phyloP scores from a whole-genome alignment of 2,888 invertebrate species.

The Diplolepis rosae region DNA sequence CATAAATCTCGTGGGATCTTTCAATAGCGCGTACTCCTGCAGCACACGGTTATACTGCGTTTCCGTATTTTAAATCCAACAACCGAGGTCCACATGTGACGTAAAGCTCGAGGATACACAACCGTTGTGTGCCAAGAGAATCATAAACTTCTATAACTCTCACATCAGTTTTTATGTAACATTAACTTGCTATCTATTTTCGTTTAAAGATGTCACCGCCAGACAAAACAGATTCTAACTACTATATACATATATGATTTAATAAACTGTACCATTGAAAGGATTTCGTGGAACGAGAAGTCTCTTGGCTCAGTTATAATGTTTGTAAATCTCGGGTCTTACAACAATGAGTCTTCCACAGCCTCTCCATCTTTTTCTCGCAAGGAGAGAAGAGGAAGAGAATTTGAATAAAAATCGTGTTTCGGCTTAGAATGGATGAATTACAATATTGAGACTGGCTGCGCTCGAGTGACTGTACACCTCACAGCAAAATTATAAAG shows the following conservation, averaged over 20 bases:
- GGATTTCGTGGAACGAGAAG: no score
- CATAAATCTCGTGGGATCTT: conserved; percentile 67
- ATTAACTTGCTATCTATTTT: neutral
- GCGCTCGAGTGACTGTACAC: conserved; percentile 42
- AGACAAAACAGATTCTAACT: no score
- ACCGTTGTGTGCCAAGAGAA: neutral
- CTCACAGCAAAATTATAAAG: conserved; percentile 60
- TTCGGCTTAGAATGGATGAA: conserved; percentile 55
- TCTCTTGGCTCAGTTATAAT: no score
- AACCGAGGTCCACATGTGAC: neutral
- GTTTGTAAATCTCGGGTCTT: no score
- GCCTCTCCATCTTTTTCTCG: neutral
- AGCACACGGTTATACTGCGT: conserved; percentile 48
- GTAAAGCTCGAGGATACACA: neutral
- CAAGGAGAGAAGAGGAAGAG: conserved; percentile 29
- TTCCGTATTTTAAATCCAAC: conserved; percentile 54
- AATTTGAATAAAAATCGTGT: conserved; percentile 64
- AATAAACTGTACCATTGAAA: no score
- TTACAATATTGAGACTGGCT: conserved; percentile 64
- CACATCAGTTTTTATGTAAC: neutral
- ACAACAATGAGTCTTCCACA: neutral
- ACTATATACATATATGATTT: no score
- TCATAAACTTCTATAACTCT: neutral
- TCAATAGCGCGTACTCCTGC: conserved; percentile 56
- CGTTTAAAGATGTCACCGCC: no score